A percentile compares a stretch with the other conserved stretches of the same genome.
Evolutionary conservation across 1,140 invertebrate species (phyloP).

Genomic region (Plutomurus gul): DNA sequence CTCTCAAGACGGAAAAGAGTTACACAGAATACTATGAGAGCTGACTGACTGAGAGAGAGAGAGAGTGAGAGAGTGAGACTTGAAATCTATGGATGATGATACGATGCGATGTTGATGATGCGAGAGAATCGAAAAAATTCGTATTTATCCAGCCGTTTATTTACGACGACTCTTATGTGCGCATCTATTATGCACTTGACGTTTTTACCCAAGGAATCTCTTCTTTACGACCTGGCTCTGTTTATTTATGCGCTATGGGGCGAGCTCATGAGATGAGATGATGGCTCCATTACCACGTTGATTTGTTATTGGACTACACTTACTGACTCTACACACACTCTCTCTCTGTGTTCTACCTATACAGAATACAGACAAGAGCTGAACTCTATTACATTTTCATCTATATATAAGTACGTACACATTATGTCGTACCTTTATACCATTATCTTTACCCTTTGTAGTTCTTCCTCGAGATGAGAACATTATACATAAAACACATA

Average conservation of each 20-base stretch:
- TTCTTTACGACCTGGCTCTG: constrained; percentile 32
- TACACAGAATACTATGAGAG: not conserved
- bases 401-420: not conserved
- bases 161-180: constrained; percentile 37
- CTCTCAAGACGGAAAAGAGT: not conserved
- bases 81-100: not conserved
- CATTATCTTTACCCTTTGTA: not conserved
- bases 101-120: not conserved
- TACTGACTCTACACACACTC: not conserved
- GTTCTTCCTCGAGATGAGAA: not conserved
- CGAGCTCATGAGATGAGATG: constrained; percentile 16
- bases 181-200: constrained; percentile 38
- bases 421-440: not conserved
- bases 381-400: not conserved
- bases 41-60: not conserved
- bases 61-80: not conserved
- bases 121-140: constrained; percentile 27
- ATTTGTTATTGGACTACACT: constrained; percentile 27
- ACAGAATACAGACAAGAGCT: too few species aligned
- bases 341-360: not conserved
- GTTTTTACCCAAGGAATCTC: constrained; percentile 20
- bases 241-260: constrained; percentile 33
- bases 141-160: constrained; percentile 39
- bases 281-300: constrained; percentile 29
- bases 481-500: not conserved